Percentiles rank a stretch among this genome's conserved stretches.
phyloP scores from a whole-genome alignment of 2,797 vertebrate species.

The Percopsis omiscomaycus region DNA sequence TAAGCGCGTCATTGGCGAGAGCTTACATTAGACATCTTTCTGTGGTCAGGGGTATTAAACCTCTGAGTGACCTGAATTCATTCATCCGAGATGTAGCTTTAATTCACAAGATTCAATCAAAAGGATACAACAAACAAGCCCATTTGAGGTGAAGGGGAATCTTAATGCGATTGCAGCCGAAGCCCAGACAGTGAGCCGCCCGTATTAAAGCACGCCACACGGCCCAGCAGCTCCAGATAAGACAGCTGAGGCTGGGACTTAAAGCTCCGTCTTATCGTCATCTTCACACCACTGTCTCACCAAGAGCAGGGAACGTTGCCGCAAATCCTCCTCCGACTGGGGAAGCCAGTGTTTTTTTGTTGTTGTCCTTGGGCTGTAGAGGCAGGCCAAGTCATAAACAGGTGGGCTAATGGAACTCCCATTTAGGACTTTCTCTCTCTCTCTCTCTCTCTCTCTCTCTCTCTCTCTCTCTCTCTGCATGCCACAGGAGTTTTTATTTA shows the following conservation, averaged over 20 bases:
- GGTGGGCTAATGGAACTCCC: slow-evolving; percentile 52
- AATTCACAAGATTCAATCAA: slow-evolving; percentile 74
- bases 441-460: slow-evolving; percentile 55
- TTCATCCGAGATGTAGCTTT: slow-evolving; percentile 49
- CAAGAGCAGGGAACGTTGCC: slow-evolving; percentile 68
- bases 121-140: slow-evolving; percentile 74
- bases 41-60: slow-evolving; percentile 50
- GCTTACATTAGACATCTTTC: slow-evolving; percentile 55
- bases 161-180: slow-evolving; percentile 82
- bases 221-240: slow-evolving; percentile 81
- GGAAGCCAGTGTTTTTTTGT: slow-evolving; percentile 45
- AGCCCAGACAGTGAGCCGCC: slow-evolving; percentile 81
- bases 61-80: slow-evolving; percentile 47
- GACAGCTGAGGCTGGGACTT: slow-evolving; percentile 83
- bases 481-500: slow-evolving; percentile 67
- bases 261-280: slow-evolving; percentile 82
- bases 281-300: slow-evolving; percentile 81
- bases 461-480: slow-evolving; percentile 61
- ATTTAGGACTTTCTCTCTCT: slow-evolving; percentile 50
- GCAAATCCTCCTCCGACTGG: slow-evolving; percentile 71
- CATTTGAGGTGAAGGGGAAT: slow-evolving; percentile 73
- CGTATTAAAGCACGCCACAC: slow-evolving; percentile 81
- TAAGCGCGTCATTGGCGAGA: slow-evolving; percentile 31
- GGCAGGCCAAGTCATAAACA: slow-evolving; percentile 43
- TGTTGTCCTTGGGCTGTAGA: slow-evolving; percentile 66